Evolutionary conservation across 2,888 invertebrate genomes (phyloP), one percentile per base, ranked within the genome.

Genomic region (Drosophila mercatorum): DNA sequence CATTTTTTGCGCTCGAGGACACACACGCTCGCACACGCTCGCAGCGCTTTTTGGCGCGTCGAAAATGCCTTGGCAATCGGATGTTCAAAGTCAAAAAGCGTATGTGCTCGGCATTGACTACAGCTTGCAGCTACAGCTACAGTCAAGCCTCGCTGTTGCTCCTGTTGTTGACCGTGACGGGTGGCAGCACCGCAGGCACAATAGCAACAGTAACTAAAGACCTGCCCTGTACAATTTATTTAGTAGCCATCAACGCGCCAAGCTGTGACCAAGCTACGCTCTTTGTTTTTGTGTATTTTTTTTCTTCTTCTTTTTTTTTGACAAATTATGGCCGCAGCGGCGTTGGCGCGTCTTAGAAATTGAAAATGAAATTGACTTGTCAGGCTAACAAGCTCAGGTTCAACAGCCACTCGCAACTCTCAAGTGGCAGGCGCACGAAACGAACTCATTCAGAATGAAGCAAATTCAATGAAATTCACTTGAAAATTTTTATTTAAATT

Each of bases 1-100:
- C 85, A 88, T 85, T 88, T 83, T 86, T 86, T 88, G 65, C 81
- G 84, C 89, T 83, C 79, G 84, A 83, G 84, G 84, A 77, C 86
- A 83, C 89, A 81, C 73, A 75, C 72, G 55, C 71, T 72, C 2
- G 2, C 22, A 22, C 17, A 17, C 17, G 56, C 68, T 10, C 36
- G 62, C 55, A 41, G 47, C 44, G 57, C 31, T 40, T 44, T 59
- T 41, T 31, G 58, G 34, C 58, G 60, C 46, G 52, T 28, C 57
- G 34, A 12, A 73, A 88, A 86, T 86, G 87, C 78, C 80, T 76
- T 72, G 75, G 84, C 90, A 88, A 88, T 86, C 87, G 87, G 86
- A 89, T 83, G 86, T 88, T 86, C 87, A 86, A 89, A 86, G 87
- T 86, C 90, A 75, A 86, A 89, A 85, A 85, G 80, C 88, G 86